Percentiles rank a stretch among this genome's conserved stretches.
Conservation (phyloP, 2,113 vertebrate genomes). For the Kryptolebias marmoratus region DNA sequence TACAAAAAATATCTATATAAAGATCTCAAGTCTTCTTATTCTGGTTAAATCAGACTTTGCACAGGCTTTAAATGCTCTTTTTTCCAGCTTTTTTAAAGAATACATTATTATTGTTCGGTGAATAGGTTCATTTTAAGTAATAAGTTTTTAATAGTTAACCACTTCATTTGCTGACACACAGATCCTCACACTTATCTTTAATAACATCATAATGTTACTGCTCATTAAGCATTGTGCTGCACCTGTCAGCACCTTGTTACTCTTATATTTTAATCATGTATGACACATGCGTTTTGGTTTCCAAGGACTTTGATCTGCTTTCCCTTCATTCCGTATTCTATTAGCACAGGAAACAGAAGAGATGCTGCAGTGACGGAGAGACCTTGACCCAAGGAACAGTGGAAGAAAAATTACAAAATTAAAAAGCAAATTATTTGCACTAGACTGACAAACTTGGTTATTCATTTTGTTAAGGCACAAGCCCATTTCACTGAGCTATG, state of each 20-base stretch:
- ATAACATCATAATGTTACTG: slow-evolving; percentile 16
- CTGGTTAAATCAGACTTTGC: too few species aligned
- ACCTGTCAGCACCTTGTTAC: slow-evolving; percentile 5
- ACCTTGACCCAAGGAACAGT: slow-evolving; percentile 3
- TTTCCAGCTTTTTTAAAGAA: neutral
- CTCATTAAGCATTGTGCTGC: slow-evolving; percentile 17
- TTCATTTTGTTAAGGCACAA: slow-evolving; percentile 4
- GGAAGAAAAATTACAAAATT: slow-evolving; percentile 14
- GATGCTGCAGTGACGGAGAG: slow-evolving; percentile 11
- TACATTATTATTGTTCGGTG: slow-evolving; percentile 28
- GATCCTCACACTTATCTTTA: slow-evolving; percentile 20
- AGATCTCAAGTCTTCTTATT: too few species aligned
- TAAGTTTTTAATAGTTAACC: neutral
- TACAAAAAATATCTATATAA: too few species aligned
- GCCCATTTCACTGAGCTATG: neutral
- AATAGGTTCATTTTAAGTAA: slow-evolving; percentile 4
- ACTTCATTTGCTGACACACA: slow-evolving; percentile 4
- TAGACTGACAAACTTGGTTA: neutral
- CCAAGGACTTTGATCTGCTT: slow-evolving; percentile 16
- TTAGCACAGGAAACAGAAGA: neutral
- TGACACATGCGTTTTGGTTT: slow-evolving; percentile 19
- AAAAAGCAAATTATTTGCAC: slow-evolving; percentile 16
- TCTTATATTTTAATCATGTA: slow-evolving; percentile 32
- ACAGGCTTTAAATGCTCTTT: too few species aligned
- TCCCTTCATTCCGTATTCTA: neutral